phyloP scores from a whole-genome alignment of 2,113 vertebrate species.

The Aptenodytes patagonicus region DNA sequence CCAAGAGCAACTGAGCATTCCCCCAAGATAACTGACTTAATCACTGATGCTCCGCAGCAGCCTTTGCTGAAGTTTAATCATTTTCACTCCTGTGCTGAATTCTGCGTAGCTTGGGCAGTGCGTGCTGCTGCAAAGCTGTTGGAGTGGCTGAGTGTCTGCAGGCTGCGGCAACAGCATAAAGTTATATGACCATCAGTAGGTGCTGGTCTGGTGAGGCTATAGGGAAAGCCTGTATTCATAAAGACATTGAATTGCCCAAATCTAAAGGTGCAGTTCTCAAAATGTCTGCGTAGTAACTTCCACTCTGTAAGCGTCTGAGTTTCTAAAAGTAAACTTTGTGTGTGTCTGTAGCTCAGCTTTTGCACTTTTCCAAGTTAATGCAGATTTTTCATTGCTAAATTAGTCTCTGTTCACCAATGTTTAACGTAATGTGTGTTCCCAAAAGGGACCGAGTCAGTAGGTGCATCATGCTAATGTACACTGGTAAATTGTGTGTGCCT shows the following conservation, averaged over 20 bases:
- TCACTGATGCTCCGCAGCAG: background rate
- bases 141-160: background rate
- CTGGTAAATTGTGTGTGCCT: background rate
- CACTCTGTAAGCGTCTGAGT: background rate
- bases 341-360: background rate
- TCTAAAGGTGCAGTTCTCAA: background rate
- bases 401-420: background rate
- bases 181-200: fast-evolving
- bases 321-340: background rate
- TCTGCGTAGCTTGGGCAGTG: background rate
- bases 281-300: background rate
- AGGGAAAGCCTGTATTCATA: background rate
- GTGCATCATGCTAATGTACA: background rate
- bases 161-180: background rate
- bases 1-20: background rate
- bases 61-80: background rate
- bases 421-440: background rate
- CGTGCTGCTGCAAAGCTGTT: background rate
- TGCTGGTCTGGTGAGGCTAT: fast-evolving
- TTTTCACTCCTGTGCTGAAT: background rate
- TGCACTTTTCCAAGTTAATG: background rate
- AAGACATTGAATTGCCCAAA: background rate
- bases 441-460: background rate
- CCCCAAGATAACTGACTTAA: background rate
- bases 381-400: background rate